phyloP scores from a whole-genome alignment of 2,797 vertebrate species.

The Myripristis murdjan region DNA sequence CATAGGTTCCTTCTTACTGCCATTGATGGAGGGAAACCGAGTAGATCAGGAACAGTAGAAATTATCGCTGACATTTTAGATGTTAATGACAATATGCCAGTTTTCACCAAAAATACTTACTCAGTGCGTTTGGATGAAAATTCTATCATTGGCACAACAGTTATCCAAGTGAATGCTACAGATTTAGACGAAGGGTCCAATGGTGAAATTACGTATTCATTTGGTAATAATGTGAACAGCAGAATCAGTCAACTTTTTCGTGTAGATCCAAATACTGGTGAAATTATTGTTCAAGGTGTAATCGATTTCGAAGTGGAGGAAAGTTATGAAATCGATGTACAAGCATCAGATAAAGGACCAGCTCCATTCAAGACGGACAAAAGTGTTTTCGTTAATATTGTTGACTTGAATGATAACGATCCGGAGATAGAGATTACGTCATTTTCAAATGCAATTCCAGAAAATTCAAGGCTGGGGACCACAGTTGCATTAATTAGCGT shows the following conservation, averaged over 20 bases:
- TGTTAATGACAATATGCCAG: constrained; percentile 84
- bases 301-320: constrained; percentile 72
- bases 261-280: constrained; percentile 63
- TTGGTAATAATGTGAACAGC: constrained; percentile 45
- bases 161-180: constrained; percentile 65
- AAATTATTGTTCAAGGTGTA: constrained; percentile 61
- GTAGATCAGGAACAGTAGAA: constrained; percentile 72
- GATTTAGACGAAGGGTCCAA: constrained; percentile 69
- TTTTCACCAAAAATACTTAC: constrained; percentile 77
- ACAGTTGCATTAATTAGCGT: constrained; percentile 73
- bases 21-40: constrained; percentile 82
- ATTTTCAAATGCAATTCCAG: constrained; percentile 70
- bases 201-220: constrained; percentile 61
- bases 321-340: constrained; percentile 68
- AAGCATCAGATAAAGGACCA: constrained; percentile 64
- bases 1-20: constrained; percentile 78
- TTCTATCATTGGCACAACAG: constrained; percentile 65
- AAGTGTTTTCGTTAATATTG: constrained; percentile 58
- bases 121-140: constrained; percentile 69
- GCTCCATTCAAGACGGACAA: constrained; percentile 53
- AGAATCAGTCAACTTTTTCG: constrained; percentile 57
- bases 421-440: constrained; percentile 82
- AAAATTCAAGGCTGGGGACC: constrained; percentile 69
- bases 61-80: constrained; percentile 77
- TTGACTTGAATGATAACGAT: constrained; percentile 69